Percentiles rank a stretch among this genome's conserved stretches.
phyloP scores from a whole-genome alignment of 1,140 invertebrate genomes.

The Popillia japonica region DNA sequence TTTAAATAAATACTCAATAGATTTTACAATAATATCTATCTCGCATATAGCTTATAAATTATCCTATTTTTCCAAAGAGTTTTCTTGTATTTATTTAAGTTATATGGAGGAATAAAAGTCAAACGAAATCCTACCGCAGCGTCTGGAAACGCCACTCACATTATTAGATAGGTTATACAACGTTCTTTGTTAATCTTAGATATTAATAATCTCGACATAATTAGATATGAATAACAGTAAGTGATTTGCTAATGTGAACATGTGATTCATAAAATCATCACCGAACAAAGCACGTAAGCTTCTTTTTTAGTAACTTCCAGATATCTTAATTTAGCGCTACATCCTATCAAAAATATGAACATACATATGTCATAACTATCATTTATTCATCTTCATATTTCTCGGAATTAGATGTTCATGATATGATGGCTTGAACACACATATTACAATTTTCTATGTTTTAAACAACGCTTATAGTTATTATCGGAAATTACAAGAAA shows the following conservation, averaged over 20 bases:
- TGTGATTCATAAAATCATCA: too few relatives aligned
- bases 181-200: not conserved
- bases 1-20: not conserved
- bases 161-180: not conserved
- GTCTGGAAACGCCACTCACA: not conserved
- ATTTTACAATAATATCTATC: not conserved
- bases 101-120: not conserved
- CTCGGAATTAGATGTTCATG: too few relatives aligned
- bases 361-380: too few relatives aligned
- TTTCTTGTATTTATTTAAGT: not conserved
- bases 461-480: too few relatives aligned
- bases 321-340: too few relatives aligned
- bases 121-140: not conserved
- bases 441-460: too few relatives aligned
- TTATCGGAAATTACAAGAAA: too few relatives aligned
- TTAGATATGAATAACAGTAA: not conserved
- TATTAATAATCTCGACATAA: not conserved
- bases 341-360: too few relatives aligned
- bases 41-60: not conserved
- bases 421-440: too few relatives aligned
- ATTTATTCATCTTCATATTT: too few relatives aligned
- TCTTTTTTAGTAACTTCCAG: too few relatives aligned
- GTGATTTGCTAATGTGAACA: not conserved
- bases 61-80: not conserved
- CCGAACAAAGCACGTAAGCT: too few relatives aligned